Conservation (phyloP, 2,113 vertebrate genomes). For the Prunella himalayana region DNA sequence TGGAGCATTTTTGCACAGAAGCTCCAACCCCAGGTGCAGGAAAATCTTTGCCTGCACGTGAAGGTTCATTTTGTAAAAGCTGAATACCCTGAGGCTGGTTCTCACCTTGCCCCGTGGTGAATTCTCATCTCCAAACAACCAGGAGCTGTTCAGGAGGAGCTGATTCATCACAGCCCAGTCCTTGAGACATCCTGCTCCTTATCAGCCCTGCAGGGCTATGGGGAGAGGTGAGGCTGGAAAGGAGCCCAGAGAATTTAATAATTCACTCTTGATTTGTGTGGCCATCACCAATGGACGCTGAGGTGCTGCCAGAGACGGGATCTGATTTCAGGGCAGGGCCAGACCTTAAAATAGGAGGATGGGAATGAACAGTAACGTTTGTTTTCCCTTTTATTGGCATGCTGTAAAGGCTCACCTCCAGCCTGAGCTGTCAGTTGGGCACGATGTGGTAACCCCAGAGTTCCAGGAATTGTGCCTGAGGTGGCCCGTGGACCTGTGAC, state of each 20-base stretch:
- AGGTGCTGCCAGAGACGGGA: not conserved
- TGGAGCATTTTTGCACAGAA: not conserved
- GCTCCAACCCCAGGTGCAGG: not conserved
- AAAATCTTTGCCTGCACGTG: accelerated
- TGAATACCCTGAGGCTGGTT: not conserved
- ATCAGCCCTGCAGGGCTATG: accelerated
- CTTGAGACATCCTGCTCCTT: not conserved
- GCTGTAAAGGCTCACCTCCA: not conserved
- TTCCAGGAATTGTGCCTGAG: accelerated
- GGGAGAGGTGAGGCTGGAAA: not conserved
- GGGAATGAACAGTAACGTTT: accelerated
- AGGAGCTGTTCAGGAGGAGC: not conserved
- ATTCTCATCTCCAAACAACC: not conserved
- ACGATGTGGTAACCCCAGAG: accelerated
- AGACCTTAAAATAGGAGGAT: not conserved
- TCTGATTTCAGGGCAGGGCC: not conserved
- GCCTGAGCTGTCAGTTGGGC: not conserved
- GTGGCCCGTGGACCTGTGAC: not conserved
- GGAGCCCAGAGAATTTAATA: not conserved
- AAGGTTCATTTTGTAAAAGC: not conserved
- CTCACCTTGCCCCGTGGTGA: not conserved
- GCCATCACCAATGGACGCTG: accelerated
- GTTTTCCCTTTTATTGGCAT: not conserved
- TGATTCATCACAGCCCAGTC: not conserved
- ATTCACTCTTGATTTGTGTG: not conserved